These are phyloP conservation scores for Nezara viridula DNA, from an alignment of 2,888 invertebrate genomes.

Conservation along the genomic window DNA sequence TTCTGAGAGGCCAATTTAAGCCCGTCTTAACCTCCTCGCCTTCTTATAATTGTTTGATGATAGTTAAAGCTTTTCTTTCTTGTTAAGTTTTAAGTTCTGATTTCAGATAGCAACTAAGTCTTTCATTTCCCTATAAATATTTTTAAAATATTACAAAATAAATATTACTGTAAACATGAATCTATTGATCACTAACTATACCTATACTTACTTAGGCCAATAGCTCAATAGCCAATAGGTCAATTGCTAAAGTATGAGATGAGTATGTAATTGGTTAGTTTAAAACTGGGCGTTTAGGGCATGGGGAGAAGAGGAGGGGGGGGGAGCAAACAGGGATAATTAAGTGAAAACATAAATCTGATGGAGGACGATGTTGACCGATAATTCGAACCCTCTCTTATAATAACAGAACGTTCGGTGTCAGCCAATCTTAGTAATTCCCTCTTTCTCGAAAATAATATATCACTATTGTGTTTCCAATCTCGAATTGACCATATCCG, in stretches of 20 bases:
- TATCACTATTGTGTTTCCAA: not conserved
- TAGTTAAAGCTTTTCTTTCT: too few relatives aligned
- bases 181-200: not conserved
- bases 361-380: not conserved
- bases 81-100: too few relatives aligned
- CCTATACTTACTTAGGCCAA: not conserved
- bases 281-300: not conserved
- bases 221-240: not conserved
- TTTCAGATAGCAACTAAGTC: too few relatives aligned
- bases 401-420: conserved; percentile 15
- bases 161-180: too few relatives aligned
- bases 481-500: not conserved
- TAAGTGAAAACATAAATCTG: conserved; percentile 48
- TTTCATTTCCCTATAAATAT: too few relatives aligned
- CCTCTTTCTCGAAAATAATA: not conserved
- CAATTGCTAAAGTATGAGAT: not conserved
- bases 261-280: not conserved
- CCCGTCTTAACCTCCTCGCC: too few relatives aligned
- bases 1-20: too few relatives aligned
- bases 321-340: conserved; percentile 12
- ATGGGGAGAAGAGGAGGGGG: not conserved
- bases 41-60: too few relatives aligned
- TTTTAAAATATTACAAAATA: too few relatives aligned
- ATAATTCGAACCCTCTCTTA: conserved; percentile 32
- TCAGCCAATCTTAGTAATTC: conserved; percentile 14